These are phyloP conservation scores for Anabas testudineus DNA, from an alignment of 2,797 vertebrate species.

Conservation along the genomic window DNA sequence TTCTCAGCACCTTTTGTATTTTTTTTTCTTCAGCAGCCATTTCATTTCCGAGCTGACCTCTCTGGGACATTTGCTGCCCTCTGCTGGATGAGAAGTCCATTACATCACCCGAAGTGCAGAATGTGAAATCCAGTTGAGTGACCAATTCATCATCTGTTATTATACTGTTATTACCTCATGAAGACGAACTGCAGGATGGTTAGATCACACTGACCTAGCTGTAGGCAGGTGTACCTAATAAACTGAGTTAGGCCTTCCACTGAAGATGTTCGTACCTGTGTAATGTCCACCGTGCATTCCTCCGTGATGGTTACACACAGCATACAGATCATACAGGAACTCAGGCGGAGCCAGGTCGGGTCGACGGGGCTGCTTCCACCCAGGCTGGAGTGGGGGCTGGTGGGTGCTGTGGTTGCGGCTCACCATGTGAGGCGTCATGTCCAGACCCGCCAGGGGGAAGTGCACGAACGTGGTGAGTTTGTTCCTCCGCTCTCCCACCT, in stretches of 20 bases:
- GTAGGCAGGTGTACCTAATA: too few species aligned
- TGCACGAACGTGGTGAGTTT: conserved; percentile 93
- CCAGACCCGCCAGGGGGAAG: conserved; percentile 89
- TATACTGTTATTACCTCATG: too few species aligned
- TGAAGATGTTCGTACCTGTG: conserved; percentile 85
- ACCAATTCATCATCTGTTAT: too few species aligned
- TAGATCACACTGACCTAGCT: too few species aligned
- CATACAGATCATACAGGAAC: conserved; percentile 93
- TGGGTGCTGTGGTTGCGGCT: conserved; percentile 77
- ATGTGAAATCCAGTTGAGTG: too few species aligned
- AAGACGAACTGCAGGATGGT: not conserved
- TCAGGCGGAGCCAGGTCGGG: conserved; percentile 78
- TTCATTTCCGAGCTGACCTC: too few species aligned
- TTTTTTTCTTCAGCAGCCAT: too few species aligned
- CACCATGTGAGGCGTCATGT: conserved; percentile 94
- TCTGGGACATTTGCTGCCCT: too few species aligned
- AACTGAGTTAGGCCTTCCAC: not conserved
- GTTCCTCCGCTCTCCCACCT: conserved; percentile 87
- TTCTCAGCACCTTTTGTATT: too few species aligned
- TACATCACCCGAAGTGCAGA: too few species aligned
- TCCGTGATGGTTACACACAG: conserved; percentile 97
- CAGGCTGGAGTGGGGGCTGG: conserved; percentile 38
- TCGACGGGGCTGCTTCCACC: conserved; percentile 80
- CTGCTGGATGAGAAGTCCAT: too few species aligned
- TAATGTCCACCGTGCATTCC: conserved; percentile 97